Conservation (phyloP, 2,888 invertebrate genomes). For the Sycophila texana region DNA sequence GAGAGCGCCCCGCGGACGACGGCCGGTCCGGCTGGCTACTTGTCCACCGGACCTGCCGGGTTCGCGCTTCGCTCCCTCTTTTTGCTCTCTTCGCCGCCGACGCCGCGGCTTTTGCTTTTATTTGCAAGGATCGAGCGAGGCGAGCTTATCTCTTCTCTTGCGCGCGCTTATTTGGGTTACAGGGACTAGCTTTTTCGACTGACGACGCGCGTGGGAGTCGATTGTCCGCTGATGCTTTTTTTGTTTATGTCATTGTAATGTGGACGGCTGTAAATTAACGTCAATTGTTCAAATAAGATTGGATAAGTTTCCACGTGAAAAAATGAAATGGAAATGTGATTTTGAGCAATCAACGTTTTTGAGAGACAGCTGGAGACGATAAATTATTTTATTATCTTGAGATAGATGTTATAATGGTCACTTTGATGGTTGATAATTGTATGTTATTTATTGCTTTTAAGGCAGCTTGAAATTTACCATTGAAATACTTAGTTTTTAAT, state of each 20-base stretch:
- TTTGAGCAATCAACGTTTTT: too few relatives aligned
- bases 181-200: neutral
- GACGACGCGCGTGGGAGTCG: neutral
- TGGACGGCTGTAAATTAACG: too few relatives aligned
- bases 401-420: too few relatives aligned
- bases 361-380: too few relatives aligned
- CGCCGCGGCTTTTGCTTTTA: neutral
- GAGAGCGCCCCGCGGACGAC: slow-evolving; percentile 37
- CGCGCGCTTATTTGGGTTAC: neutral
- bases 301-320: too few relatives aligned
- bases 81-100: neutral
- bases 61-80: neutral
- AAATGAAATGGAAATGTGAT: too few relatives aligned
- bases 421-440: too few relatives aligned
- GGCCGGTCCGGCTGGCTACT: slow-evolving; percentile 35
- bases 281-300: too few relatives aligned
- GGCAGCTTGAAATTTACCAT: too few relatives aligned
- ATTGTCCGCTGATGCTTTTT: neutral
- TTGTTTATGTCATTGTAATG: neutral
- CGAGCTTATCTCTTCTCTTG: neutral
- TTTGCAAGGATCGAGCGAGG: neutral
- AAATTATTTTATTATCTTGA: too few relatives aligned
- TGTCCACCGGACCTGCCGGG: neutral
- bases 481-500: too few relatives aligned
- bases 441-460: too few relatives aligned